Evolutionary conservation across 2,888 invertebrate genomes (phyloP), one percentile per base, ranked within the genome.

Genomic region (Tipula lateralis): DNA sequence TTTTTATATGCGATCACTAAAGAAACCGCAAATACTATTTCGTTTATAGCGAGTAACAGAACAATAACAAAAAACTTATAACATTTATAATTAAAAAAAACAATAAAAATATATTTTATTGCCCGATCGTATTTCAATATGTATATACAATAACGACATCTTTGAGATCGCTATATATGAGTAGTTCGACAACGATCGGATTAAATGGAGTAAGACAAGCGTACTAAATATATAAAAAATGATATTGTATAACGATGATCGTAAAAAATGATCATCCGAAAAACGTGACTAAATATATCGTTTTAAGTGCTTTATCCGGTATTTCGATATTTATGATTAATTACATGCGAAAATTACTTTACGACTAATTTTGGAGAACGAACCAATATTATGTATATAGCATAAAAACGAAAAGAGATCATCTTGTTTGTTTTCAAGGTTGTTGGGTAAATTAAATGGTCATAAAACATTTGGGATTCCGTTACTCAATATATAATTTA

Each of bases 1-100:
- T n/a, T 66, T 39, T 66, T 66, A 2, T 66, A 24, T 3, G 2
- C 9, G 24, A 66, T 66, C 66, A 66, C 66, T 24, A 66, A 66
- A 66, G 66, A 66, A 66, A 66, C 66, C 66, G 66, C 66, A 66
- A 66, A 24, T 66, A 66, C 66, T 66, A 66, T 66, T 24, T 66
- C 66, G 66, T 66, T 16, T 50, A 66, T 24, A 66, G 24, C 66
- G 24, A 1, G 12, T 24, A 66, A 66, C 24, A 9, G 9, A 66
- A 66, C 19, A 66, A 7, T 24, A 24, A 13, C 1, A 66, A 66
- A 66, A 9, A 66, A 24, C n/a, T n/a, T n/a, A n/a, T n/a, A n/a
- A 9, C 2, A 24, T 66, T 66, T 66, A 66, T 3, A 24, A 66
- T 24, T 66, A 12, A 66, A 24, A 24, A 44, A 1, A 66, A 66